Conservation (phyloP, 1,140 invertebrate species). For the Trachymyrmex septentrionalis region DNA sequence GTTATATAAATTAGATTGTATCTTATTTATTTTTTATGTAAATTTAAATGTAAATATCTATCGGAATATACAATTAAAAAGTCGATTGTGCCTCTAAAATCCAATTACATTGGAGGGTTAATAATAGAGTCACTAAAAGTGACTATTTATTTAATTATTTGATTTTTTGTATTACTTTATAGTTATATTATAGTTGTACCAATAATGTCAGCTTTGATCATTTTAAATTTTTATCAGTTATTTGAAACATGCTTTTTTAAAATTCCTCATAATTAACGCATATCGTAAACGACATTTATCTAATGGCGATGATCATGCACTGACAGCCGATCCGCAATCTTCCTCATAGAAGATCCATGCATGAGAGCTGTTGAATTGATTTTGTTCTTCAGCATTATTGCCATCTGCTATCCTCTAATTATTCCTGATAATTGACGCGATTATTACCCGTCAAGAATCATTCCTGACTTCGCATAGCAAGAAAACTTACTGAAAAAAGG, state of each 20-base stretch:
- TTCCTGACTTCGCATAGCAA: not conserved
- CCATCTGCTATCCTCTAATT: constrained; percentile 49
- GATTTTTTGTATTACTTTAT: not conserved
- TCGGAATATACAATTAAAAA: no score
- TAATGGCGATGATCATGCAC: not conserved
- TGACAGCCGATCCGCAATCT: constrained; percentile 2
- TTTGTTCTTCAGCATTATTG: constrained; percentile 31
- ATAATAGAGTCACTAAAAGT: not conserved
- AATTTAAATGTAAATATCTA: no score
- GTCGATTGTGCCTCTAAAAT: no score
- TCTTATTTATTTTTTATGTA: no score
- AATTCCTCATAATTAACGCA: not conserved
- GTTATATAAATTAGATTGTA: no score
- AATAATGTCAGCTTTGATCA: not conserved
- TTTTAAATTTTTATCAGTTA: not conserved
- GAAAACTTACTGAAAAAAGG: constrained; percentile 46
- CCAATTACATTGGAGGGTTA: no score
- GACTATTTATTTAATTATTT: not conserved
- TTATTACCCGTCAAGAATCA: constrained; percentile 42
- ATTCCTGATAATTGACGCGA: constrained; percentile 62
- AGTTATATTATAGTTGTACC: not conserved
- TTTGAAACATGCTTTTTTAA: not conserved
- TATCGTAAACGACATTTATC: constrained; percentile 2
- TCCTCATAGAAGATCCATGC: not conserved
- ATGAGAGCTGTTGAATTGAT: not conserved